These are phyloP conservation scores for Drosophila neonasuta DNA, from an alignment of 2,888 invertebrate genomes.

Conservation along the genomic window DNA sequence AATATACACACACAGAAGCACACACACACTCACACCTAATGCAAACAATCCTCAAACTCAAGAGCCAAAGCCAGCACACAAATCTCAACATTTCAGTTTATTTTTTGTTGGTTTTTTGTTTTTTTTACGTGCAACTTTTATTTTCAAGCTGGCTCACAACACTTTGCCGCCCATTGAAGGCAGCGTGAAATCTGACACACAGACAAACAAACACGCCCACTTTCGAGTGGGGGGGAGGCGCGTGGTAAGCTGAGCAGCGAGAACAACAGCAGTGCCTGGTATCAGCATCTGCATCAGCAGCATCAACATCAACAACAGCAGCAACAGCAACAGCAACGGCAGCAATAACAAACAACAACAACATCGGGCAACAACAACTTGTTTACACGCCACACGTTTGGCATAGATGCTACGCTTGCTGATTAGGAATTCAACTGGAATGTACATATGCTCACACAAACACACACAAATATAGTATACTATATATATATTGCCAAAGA, in stretches of 20 bases:
- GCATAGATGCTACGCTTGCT: conserved; percentile 36
- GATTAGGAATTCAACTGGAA: conserved; percentile 71
- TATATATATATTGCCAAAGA: neutral
- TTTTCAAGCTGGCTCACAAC: conserved; percentile 20
- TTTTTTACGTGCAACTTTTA: conserved; percentile 37
- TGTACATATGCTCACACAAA: conserved; percentile 21
- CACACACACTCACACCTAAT: conserved; percentile 17
- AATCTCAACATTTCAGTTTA: conserved; percentile 52
- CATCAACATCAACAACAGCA: conserved; percentile 29
- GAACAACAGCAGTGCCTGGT: conserved; percentile 23
- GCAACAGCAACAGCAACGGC: conserved; percentile 24
- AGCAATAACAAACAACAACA: conserved; percentile 20
- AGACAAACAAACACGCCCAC: conserved; percentile 30
- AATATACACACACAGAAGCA: conserved; percentile 13
- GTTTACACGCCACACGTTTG: conserved; percentile 58
- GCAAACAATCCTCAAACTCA: conserved; percentile 45
- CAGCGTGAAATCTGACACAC: conserved; percentile 63
- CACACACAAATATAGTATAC: neutral
- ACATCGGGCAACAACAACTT: conserved; percentile 38
- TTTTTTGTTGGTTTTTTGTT: conserved; percentile 5
- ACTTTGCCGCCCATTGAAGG: conserved; percentile 51
- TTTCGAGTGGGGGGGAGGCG: conserved; percentile 1
- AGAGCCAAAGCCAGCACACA: conserved; percentile 27
- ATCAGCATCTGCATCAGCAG: conserved; percentile 38
- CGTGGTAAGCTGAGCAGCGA: conserved; percentile 18